Base-by-base conservation (phyloP, 2,888 invertebrate genomes). In the Strigamia crassipes region DNA sequence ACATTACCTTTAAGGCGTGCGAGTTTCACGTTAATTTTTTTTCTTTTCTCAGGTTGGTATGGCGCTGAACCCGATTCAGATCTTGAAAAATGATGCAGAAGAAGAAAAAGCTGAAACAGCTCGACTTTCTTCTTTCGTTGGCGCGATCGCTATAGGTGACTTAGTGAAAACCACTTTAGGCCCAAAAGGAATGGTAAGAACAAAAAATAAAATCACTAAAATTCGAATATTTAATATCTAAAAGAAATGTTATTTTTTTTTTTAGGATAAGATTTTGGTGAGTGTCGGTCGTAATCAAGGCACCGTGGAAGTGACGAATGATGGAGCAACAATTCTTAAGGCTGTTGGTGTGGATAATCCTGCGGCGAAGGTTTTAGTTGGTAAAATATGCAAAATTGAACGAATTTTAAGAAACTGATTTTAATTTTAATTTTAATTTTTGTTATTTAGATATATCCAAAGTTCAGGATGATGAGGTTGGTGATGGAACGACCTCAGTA, bases 401-500 rank as follows among this genome's bases (percentile, higher is more conserved):
- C 6, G 18, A 9, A 13, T 15, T 13, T 27, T 5, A 27, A 73
- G 15, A 10, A 78, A 41, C 18, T 78, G 4, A 78, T n/a, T n/a
- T n/a, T n/a, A n/a, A n/a, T n/a, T 41, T 38, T 5, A 6, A 21
- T 21, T 31, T 77, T 18, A n/a, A n/a, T 15, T 73, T 73, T 18
- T 73, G 4, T 31, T 73, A 83, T 86, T 23, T 84, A 90, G 97
- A 99, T 85, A 98, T 99, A 92, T 95, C 99, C 15, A 94, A 95
- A 89, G 97, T 97, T 3, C 99, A 99, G 88, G 99, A 99, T 89
- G 97, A 97, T 87, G 99, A 99, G 91, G 99, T 99, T 83, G 99
- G 99, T 77, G 99, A 99, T 91, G 99, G 99, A 15, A 99, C 99
- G n/a, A 99, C 99, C 61, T 99, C 99, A 0, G 99, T 99, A 0